A percentile compares a stretch with the other conserved stretches of the same genome.
These are phyloP conservation scores for Periparus ater DNA, from an alignment of 2,797 vertebrate genomes.

Conservation along the genomic window DNA sequence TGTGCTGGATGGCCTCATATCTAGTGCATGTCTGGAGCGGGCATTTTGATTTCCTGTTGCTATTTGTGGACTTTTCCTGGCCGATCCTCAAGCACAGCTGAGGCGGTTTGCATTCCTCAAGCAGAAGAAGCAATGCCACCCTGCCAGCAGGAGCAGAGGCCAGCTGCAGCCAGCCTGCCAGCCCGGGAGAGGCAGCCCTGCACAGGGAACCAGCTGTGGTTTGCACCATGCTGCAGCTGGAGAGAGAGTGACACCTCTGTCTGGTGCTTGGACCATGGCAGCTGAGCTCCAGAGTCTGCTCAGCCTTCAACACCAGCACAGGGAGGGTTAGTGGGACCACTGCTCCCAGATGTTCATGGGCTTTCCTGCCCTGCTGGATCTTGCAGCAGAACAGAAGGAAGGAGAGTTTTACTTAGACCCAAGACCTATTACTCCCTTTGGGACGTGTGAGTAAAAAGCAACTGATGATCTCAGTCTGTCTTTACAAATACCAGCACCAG, in stretches of 20 bases:
- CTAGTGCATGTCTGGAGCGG: slow-evolving; percentile 54
- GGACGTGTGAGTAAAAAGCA: not conserved
- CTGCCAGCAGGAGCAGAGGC: not conserved
- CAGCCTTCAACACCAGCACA: not conserved
- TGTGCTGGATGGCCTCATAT: slow-evolving; percentile 38
- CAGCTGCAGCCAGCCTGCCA: not conserved
- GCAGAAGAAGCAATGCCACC: slow-evolving; percentile 39
- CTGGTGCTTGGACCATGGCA: not conserved
- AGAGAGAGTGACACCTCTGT: not conserved
- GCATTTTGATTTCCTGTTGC: slow-evolving; percentile 70
- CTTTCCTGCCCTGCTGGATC: not conserved
- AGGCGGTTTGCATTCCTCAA: slow-evolving; percentile 26
- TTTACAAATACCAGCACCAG: not conserved
- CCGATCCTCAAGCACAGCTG: not conserved
- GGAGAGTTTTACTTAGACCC: not conserved
- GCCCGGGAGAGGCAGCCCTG: not conserved
- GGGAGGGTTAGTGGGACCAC: not conserved
- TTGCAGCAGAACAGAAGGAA: not conserved
- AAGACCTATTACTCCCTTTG: not conserved
- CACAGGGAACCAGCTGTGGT: not conserved
- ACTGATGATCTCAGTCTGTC: not conserved
- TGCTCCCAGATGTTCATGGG: accelerated
- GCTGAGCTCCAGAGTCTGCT: not conserved
- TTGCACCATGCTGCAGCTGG: not conserved
- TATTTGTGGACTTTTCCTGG: slow-evolving; percentile 68